Percentiles rank a stretch among this genome's conserved stretches.
These are phyloP conservation scores for Lerema accius DNA, from an alignment of 1,140 invertebrate species.

Conservation along the genomic window DNA sequence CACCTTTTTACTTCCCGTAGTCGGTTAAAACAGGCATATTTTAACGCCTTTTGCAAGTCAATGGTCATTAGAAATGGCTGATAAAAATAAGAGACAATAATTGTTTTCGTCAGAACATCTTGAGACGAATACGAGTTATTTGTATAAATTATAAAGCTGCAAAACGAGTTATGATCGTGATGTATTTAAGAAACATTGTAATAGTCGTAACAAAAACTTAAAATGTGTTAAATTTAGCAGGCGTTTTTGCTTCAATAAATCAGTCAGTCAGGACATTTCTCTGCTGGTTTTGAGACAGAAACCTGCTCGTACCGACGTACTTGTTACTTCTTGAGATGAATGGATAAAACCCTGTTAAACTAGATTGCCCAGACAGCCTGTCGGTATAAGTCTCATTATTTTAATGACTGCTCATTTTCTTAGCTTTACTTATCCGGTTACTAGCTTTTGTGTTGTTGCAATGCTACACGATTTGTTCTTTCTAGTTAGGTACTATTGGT, in stretches of 20 bases:
- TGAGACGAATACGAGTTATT: too few relatives aligned
- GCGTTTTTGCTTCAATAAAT: not conserved
- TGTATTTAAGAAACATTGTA: not conserved
- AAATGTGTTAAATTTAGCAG: not conserved
- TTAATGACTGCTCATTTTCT: constrained; percentile 31
- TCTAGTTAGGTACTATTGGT: not conserved
- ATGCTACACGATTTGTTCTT: not conserved
- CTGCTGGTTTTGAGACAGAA: not conserved
- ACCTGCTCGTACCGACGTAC: constrained; percentile 18
- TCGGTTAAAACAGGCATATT: too few relatives aligned
- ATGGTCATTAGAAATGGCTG: too few relatives aligned
- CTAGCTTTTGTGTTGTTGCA: constrained; percentile 15
- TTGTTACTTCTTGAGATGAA: constrained; percentile 21
- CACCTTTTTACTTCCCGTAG: too few relatives aligned
- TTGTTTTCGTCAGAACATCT: too few relatives aligned
- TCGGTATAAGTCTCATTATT: constrained; percentile 31
- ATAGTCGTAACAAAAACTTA: not conserved
- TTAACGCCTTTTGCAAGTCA: too few relatives aligned
- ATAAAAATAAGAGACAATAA: too few relatives aligned
- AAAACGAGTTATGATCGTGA: too few relatives aligned
- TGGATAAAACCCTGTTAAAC: constrained; percentile 28
- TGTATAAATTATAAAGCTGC: too few relatives aligned
- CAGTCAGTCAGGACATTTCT: not conserved
- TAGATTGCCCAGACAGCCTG: constrained; percentile 31
- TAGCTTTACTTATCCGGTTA: constrained; percentile 7